A percentile compares a stretch with the other conserved stretches of the same genome.
phyloP scores from a whole-genome alignment of 2,797 vertebrate species.

The Antennarius maculatus region DNA sequence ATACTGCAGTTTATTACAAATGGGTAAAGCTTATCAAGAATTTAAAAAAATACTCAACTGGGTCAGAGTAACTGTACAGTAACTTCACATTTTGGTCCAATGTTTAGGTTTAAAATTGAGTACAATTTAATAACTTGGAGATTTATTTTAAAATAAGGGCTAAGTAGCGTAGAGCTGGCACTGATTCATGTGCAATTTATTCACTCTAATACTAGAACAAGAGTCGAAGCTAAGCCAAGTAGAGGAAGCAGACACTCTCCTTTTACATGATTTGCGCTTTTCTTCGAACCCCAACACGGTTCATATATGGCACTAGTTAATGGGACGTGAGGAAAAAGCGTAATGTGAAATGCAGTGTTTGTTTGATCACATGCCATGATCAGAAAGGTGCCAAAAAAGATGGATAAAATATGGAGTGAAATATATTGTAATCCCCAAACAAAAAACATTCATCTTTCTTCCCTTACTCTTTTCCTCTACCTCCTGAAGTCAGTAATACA shows the following conservation, averaged over 20 bases:
- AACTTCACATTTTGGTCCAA: slow-evolving; percentile 80
- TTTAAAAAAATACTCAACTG: slow-evolving; percentile 33
- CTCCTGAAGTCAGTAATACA: slow-evolving; percentile 42
- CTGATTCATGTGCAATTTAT: slow-evolving; percentile 44
- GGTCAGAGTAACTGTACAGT: slow-evolving; percentile 69
- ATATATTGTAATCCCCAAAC: slow-evolving; percentile 30
- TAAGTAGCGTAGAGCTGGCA: slow-evolving; percentile 40
- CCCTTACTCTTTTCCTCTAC: slow-evolving; percentile 24
- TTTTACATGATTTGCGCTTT: slow-evolving; percentile 32
- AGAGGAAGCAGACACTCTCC: slow-evolving; percentile 33
- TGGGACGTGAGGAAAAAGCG: slow-evolving; percentile 31
- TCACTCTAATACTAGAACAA: slow-evolving; percentile 34
- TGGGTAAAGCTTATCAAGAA: slow-evolving; percentile 74
- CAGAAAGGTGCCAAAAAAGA: slow-evolving; percentile 58
- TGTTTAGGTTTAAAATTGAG: slow-evolving; percentile 54
- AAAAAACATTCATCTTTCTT: slow-evolving; percentile 56
- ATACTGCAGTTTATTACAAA: slow-evolving; percentile 75
- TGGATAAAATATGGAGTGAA: slow-evolving; percentile 54
- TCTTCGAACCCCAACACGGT: slow-evolving; percentile 43
- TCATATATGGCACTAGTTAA: slow-evolving; percentile 72
- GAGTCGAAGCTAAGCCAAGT: slow-evolving; percentile 42
- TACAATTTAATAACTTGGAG: slow-evolving; percentile 36
- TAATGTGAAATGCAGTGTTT: slow-evolving; percentile 52
- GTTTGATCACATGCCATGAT: slow-evolving; percentile 47
- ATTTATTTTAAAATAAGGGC: slow-evolving; percentile 34